Conservation (phyloP, 2,888 invertebrate species). For the Microplitis deprimator region DNA sequence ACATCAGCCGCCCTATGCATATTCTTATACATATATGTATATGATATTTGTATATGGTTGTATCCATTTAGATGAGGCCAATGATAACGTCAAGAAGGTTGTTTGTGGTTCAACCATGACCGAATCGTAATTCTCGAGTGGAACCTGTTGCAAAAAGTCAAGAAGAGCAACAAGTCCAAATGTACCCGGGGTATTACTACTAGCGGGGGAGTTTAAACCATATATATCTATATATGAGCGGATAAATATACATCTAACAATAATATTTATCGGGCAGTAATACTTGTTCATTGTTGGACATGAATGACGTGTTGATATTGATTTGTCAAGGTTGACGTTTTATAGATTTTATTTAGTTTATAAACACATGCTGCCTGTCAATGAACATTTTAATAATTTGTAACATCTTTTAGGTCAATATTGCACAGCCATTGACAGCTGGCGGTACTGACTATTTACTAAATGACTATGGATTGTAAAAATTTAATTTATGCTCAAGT, state of each 20-base stretch:
- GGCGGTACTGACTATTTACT: too few relatives aligned
- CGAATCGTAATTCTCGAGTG: conserved; percentile 32
- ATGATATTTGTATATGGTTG: background rate
- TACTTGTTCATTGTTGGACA: background rate
- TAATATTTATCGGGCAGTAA: background rate
- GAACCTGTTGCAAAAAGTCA: conserved; percentile 50
- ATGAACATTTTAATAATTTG: background rate
- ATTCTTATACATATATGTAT: background rate
- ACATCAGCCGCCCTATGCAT: too few relatives aligned
- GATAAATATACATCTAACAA: background rate
- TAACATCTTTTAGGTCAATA: background rate
- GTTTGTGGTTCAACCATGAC: conserved; percentile 21
- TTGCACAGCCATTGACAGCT: too few relatives aligned
- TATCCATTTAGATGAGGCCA: background rate
- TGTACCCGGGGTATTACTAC: conserved; percentile 1
- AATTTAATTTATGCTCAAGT: too few relatives aligned
- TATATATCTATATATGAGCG: background rate
- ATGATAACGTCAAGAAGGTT: conserved; percentile 23
- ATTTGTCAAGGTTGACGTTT: background rate
- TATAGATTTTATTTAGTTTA: background rate
- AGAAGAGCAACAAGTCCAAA: conserved; percentile 48
- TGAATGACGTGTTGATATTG: background rate
- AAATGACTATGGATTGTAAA: too few relatives aligned
- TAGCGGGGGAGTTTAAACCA: conserved; percentile 20
- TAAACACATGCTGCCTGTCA: background rate